Evolutionary conservation across 2,888 invertebrate genomes (phyloP), one percentile per base, ranked within the genome.

Genomic region (Acleris holmiana): DNA sequence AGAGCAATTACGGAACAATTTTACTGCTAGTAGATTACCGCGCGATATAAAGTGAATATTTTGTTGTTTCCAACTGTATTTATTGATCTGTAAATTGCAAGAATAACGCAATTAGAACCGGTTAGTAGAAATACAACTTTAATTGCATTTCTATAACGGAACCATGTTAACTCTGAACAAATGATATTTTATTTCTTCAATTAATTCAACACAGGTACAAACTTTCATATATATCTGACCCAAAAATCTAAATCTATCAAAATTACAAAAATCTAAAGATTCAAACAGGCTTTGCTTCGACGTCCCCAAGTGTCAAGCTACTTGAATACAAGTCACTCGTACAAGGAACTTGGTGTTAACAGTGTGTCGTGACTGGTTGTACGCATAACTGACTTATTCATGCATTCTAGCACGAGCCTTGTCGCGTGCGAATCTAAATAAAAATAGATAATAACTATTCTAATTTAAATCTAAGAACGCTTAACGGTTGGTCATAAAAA

Each of bases 401-500:
- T 57, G 25, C 6, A 47, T 57, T 61, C 60, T 56, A 60, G 59
- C 61, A 64, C 61, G 64, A 54, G 56, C 35, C 61, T 56, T 61
- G 56, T 61, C 53, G 60, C 58, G 58, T 64, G 64, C 48, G 35
- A 47, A 44, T 53, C 15, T 35, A 51, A 23, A 53, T 57, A 21
- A 57, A 35, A 57, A 55, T 59, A 60, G 49, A 60, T 65, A 44
- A 56, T 56, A 56, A 46, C 49, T 60, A 65, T 60, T 60, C 40
- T 60, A 46, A 65, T 60, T 60, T 55, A 65, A 60, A 65, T 65
- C 60, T 56, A 25, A 50, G 55, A 56, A 49, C 61, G 35, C 25
- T 65, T 65, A 65, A 60, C 55, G 53, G 64, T 57, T 35, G 46
- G 50, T 50, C 46, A 64, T 53, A 59, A 64, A 59, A 62, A 59